phyloP scores from a whole-genome alignment of 2,797 vertebrate species.

The Xiphorhynchus erythropygius region DNA sequence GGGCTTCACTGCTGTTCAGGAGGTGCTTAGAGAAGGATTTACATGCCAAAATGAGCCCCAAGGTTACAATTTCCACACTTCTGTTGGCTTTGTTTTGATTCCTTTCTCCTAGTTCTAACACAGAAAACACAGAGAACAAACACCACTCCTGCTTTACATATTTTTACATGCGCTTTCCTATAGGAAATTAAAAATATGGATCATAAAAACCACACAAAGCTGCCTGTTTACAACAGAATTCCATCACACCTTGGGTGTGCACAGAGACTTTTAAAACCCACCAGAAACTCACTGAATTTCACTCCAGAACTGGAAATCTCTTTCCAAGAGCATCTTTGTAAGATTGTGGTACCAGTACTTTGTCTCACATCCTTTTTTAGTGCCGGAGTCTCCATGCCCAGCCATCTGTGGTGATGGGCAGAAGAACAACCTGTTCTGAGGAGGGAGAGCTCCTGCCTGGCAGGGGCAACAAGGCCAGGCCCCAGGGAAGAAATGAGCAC shows the following conservation, averaged over 20 bases:
- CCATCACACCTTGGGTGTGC: rapidly evolving
- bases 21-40: not conserved
- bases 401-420: rapidly evolving
- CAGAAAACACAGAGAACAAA: not conserved
- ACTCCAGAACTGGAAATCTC: not conserved
- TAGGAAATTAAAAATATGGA: not conserved
- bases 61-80: not conserved
- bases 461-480: not conserved
- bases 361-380: not conserved
- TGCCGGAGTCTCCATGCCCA: not conserved
- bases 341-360: not conserved
- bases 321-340: not conserved
- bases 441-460: not conserved
- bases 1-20: not conserved
- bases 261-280: not conserved
- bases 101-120: not conserved
- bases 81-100: not conserved
- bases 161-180: not conserved
- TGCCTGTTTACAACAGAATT: not conserved
- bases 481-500: not conserved
- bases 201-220: not conserved
- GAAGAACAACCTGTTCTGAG: conserved; percentile 15
- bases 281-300: not conserved
- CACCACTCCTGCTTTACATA: not conserved
- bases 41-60: not conserved